Evolutionary conservation across 1,140 invertebrate genomes (phyloP).

Genomic region (Dryas iulia): DNA sequence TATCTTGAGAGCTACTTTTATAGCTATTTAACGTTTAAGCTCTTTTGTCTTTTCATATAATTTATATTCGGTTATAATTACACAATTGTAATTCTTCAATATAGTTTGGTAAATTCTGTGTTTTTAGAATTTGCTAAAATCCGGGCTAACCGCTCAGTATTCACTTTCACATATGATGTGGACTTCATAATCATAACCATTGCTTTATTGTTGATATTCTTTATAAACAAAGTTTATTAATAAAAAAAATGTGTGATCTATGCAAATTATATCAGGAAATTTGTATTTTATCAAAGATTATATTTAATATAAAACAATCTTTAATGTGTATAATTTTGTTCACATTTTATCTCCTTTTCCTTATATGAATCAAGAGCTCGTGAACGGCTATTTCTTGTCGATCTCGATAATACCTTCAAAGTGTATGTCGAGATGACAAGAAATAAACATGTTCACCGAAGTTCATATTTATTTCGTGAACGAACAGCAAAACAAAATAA

Average conservation of each 20-base stretch:
- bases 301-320: not conserved
- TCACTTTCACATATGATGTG: conserved; percentile 89
- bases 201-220: conserved; percentile 85
- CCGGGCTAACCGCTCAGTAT: conserved; percentile 84
- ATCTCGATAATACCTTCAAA: too few relatives aligned
- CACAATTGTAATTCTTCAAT: conserved; percentile 74
- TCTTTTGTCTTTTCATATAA: conserved; percentile 76
- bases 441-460: too few relatives aligned
- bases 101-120: conserved; percentile 76
- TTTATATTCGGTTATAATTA: conserved; percentile 73
- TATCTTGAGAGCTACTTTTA: not conserved
- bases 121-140: too few relatives aligned
- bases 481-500: too few relatives aligned
- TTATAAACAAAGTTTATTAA: conserved; percentile 55
- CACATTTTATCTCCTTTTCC: conserved; percentile 55
- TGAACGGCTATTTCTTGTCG: too few relatives aligned
- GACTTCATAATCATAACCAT: conserved; percentile 91
- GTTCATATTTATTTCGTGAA: too few relatives aligned
- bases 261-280: not conserved
- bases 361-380: too few relatives aligned
- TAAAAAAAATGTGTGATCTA: not conserved
- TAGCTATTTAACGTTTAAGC: not conserved
- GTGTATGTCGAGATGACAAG: too few relatives aligned
- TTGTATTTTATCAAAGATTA: not conserved
- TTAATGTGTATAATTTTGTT: not conserved